phyloP scores from a whole-genome alignment of 2,113 vertebrate species.

The Ciconia maguari region DNA sequence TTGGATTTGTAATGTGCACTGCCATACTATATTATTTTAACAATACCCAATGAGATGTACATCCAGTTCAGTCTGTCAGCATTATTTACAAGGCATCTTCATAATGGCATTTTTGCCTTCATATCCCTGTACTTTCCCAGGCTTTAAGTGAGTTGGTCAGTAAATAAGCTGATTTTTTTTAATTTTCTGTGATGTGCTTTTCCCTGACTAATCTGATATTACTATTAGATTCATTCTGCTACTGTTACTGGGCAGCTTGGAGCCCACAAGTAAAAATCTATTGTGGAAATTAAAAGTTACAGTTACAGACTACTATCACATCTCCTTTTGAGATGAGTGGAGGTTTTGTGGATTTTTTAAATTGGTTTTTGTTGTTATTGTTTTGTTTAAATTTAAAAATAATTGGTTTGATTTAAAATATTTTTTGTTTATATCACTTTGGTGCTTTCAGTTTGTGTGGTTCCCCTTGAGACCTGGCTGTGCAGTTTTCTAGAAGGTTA shows the following conservation, averaged over 20 bases:
- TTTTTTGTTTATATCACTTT: not conserved
- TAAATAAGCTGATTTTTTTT: not conserved
- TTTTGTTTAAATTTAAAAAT: not conserved
- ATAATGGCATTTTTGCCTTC: not conserved
- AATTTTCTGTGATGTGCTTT: not conserved
- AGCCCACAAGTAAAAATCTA: not conserved
- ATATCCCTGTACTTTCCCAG: not conserved
- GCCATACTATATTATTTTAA: not conserved
- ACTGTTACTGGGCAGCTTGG: not conserved
- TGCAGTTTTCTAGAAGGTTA: not conserved
- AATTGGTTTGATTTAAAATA: not conserved
- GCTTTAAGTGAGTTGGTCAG: not conserved
- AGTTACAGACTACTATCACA: not conserved
- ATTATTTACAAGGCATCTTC: not conserved
- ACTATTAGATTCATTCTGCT: not conserved
- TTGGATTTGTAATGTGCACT: not conserved
- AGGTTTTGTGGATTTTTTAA: not conserved
- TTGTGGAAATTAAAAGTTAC: not conserved
- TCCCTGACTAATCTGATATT: not conserved
- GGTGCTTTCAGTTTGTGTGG: not conserved
- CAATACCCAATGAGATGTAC: not conserved
- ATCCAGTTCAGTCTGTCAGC: not conserved
- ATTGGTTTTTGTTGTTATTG: not conserved
- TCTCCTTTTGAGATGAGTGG: not conserved
- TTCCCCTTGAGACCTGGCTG: not conserved